Conservation (phyloP, 2,888 invertebrate genomes). For the Conomelus anceps region DNA sequence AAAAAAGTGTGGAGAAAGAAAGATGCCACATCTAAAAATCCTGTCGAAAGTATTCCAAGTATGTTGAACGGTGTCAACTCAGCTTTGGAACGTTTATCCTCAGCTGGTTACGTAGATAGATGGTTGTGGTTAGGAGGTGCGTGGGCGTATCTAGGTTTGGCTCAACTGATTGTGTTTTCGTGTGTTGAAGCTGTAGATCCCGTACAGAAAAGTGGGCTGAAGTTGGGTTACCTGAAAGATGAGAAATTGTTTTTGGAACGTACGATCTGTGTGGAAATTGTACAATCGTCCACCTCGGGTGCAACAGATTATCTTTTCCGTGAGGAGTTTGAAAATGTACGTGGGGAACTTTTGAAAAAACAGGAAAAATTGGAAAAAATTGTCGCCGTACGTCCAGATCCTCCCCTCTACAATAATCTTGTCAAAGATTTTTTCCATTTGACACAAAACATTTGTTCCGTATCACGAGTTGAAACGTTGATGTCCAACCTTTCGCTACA, state of each 20-base stretch:
- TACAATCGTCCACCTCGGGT: slow-evolving; percentile 30
- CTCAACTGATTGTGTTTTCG: slow-evolving; percentile 52
- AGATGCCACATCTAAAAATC: background rate
- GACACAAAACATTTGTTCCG: slow-evolving; percentile 40
- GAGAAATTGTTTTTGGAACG: slow-evolving; percentile 43
- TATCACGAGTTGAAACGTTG: slow-evolving; percentile 20
- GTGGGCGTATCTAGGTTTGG: slow-evolving; percentile 46
- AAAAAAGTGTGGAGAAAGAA: slow-evolving; percentile 5
- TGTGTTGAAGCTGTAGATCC: slow-evolving; percentile 73
- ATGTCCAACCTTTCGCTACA: slow-evolving; percentile 10
- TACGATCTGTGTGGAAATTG: slow-evolving; percentile 32
- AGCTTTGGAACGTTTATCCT: background rate
- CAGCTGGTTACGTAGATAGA: slow-evolving; percentile 11
- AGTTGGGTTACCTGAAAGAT: slow-evolving; percentile 60
- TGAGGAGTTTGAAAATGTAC: slow-evolving; percentile 37
- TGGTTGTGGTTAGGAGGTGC: slow-evolving; percentile 30
- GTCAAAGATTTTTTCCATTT: slow-evolving; percentile 49
- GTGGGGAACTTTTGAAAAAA: slow-evolving; percentile 42
- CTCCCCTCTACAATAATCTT: slow-evolving; percentile 31
- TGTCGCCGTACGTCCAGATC: slow-evolving; percentile 50
- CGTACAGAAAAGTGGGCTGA: slow-evolving; percentile 66
- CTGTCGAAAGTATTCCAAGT: background rate
- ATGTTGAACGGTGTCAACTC: background rate
- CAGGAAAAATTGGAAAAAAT: slow-evolving; percentile 46
- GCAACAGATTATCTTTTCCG: slow-evolving; percentile 28